Base-by-base conservation (phyloP, 2,113 vertebrate species). In the Chloroceryle aenea region DNA sequence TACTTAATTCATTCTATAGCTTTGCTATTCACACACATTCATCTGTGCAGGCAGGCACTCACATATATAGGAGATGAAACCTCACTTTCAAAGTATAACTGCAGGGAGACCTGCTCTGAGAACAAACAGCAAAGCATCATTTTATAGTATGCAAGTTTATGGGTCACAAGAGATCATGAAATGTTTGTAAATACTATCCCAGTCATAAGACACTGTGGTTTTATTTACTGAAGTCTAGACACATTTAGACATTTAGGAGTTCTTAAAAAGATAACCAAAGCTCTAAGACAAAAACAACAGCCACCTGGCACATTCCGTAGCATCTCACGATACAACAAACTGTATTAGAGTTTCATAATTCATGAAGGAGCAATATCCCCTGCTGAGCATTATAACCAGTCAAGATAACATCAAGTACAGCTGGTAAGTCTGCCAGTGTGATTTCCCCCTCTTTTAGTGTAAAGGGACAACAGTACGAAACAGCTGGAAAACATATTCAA, bases 331-430 rank as follows among this genome's bases (percentile, higher is more conserved):
- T 45, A 67, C 67, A 74, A 40, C 7, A 4, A 83, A 80, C 63
- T 64, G 48, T 45, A 95, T 87, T 84, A 89, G 75, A 71, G 43
- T 82, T 96, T 96, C 86, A 88, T 89, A 95, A 96, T 94, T 95
- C 81, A 97, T 78, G 73, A 93, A 95, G 81, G 55, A 87, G 45
- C 18, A 92, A 82, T 47, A 90, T 93, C 43, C 79, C 75, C 87
- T 77, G 40, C 64, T 80, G 85, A 91, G 71, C 75, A 73, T 85
- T 76, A 80, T 72, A 95, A 91, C 74, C 75, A 93, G 79, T 79
- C 40, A 95, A 84, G 68, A 88, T 53, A 96, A 92, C 62, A 71
- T 76, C 87, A 67, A 92, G 91, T 94, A 61, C 77, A 85, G 56
- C 75, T 95, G 82, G 81, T 43, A 91, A 82, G 61, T 92, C 73